phyloP scores from a whole-genome alignment of 2,888 invertebrate genomes.

The Spialia ferax region DNA sequence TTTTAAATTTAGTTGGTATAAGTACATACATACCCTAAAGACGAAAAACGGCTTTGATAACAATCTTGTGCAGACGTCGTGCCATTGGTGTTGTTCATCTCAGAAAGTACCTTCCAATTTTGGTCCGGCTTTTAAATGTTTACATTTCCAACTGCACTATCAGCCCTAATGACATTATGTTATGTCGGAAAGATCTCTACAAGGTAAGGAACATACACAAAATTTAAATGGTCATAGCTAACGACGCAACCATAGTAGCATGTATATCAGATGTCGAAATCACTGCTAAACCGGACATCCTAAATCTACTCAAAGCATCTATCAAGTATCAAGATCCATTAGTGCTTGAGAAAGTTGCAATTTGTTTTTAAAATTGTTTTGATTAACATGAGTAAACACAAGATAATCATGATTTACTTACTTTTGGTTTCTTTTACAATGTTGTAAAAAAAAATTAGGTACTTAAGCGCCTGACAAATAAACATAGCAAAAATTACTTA shows the following conservation, averaged over 20 bases:
- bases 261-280: slow-evolving; percentile 19
- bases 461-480: background rate
- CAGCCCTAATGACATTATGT: slow-evolving; percentile 8
- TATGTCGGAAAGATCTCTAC: background rate
- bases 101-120: background rate
- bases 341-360: slow-evolving; percentile 11
- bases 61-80: too few relatives aligned
- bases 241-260: slow-evolving; percentile 16
- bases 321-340: slow-evolving; percentile 18
- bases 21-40: too few relatives aligned
- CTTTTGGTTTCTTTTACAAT: too few relatives aligned
- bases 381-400: too few relatives aligned
- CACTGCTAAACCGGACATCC: slow-evolving; percentile 21
- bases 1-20: too few relatives aligned
- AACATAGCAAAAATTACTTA: background rate
- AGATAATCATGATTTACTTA: too few relatives aligned
- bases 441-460: too few relatives aligned
- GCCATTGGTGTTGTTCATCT: too few relatives aligned
- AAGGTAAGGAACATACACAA: slow-evolving; percentile 12
- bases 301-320: slow-evolving; percentile 12
- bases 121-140: background rate
- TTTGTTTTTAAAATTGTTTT: background rate
- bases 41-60: too few relatives aligned
- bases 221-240: slow-evolving; percentile 19
- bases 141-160: background rate